A percentile compares a stretch with the other conserved stretches of the same genome.
These are phyloP conservation scores for Hartigia nigra DNA, from an alignment of 2,888 invertebrate genomes.

Conservation along the genomic window DNA sequence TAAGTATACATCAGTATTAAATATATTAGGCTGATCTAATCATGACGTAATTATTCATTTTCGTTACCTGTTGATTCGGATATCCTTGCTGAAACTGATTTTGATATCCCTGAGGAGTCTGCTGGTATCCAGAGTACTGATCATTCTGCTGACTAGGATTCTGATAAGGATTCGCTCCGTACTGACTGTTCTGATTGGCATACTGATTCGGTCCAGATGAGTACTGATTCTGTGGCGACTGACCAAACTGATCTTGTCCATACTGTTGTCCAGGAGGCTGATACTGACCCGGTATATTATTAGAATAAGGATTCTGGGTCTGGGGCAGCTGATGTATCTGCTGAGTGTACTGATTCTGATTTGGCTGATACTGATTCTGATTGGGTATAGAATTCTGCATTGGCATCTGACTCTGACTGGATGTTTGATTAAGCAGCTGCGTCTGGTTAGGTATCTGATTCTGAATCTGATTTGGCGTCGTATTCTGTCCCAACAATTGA, in stretches of 20 bases:
- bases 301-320: constrained; percentile 40
- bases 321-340: constrained; percentile 27
- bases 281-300: constrained; percentile 46
- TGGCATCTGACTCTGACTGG: constrained; percentile 61
- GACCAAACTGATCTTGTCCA: constrained; percentile 21
- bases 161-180: constrained; percentile 28
- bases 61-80: constrained; percentile 50
- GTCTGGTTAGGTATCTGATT: constrained; percentile 66
- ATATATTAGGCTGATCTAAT: neutral
- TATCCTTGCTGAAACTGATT: constrained; percentile 47
- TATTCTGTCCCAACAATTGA: constrained; percentile 29
- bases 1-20: neutral
- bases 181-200: constrained; percentile 26
- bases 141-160: constrained; percentile 48
- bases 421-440: constrained; percentile 66
- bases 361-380: constrained; percentile 38
- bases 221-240: neutral
- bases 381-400: constrained; percentile 30
- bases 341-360: constrained; percentile 31
- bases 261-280: constrained; percentile 32
- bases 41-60: neutral
- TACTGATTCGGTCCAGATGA: constrained; percentile 34
- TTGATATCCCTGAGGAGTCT: constrained; percentile 50
- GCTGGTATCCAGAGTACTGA: constrained; percentile 41
- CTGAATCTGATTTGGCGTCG: constrained; percentile 66